Percentiles rank a stretch among this genome's conserved stretches.
phyloP scores from a whole-genome alignment of 1,140 invertebrate species.

The Zaprionus capensis region DNA sequence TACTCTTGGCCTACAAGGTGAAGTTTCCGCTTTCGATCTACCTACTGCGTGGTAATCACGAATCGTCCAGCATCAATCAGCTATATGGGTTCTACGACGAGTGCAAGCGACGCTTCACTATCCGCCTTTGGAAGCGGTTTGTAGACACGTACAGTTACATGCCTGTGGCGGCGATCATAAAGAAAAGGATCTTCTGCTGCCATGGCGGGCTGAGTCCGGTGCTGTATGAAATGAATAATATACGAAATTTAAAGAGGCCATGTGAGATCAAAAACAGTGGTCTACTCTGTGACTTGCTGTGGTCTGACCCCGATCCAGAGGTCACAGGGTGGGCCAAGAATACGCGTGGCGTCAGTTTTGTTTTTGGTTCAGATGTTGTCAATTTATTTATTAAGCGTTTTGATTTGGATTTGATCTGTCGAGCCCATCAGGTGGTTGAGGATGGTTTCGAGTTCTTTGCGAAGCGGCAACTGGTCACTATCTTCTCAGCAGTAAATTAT shows the following conservation, averaged over 20 bases:
- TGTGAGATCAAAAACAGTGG: constrained; percentile 95
- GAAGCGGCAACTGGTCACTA: constrained; percentile 97
- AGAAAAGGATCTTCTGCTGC: constrained; percentile 98
- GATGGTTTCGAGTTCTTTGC: constrained; percentile 99
- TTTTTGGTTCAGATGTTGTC: constrained; percentile 95
- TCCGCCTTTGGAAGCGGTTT: constrained; percentile 99
- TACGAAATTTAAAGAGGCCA: constrained; percentile 93
- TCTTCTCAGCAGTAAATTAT: constrained; percentile 90
- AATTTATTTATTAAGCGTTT: constrained; percentile 96
- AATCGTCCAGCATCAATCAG: constrained; percentile 89
- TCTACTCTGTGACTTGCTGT: constrained; percentile 96
- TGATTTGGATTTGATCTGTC: constrained; percentile 97
- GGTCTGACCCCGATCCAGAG: constrained; percentile 98
- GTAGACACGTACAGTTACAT: constrained; percentile 86
- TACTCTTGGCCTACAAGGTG: constrained; percentile 97
- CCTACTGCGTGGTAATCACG: constrained; percentile 88
- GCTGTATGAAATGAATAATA: constrained; percentile 94
- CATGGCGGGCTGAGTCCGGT: constrained; percentile 95
- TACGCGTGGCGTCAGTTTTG: constrained; percentile 97
- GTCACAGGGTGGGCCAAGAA: constrained; percentile 95
- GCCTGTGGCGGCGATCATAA: constrained; percentile 96
- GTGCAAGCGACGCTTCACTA: constrained; percentile 97
- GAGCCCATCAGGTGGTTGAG: constrained; percentile 98
- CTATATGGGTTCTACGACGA: constrained; percentile 98
- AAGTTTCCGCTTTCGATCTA: constrained; percentile 94